Evolutionary conservation across 2,797 vertebrate species (phyloP), one percentile per base, ranked within the genome.

Genomic region (Forpus xanthops): DNA sequence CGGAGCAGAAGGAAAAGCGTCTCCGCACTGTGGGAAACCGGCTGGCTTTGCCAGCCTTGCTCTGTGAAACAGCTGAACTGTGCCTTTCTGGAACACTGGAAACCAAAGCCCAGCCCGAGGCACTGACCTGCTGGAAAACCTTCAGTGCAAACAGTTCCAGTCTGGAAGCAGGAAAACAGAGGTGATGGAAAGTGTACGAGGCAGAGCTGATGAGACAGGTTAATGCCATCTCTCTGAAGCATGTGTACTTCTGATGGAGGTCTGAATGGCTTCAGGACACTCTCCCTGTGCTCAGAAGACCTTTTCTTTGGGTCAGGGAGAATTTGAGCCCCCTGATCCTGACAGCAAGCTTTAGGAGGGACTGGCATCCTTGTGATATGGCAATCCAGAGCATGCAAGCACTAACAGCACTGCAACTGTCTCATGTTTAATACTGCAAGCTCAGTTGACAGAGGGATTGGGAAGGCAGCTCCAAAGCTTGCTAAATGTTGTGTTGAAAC

Each of bases 1-100:
- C 30, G 61, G 24, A 93, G 67, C 0, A 0, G 82, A 14, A 93
- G 89, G 95, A 91, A 92, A 94, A 95, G 71, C 15, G 6, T 87
- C 75, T 89, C 89, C 37, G 8, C 37, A 4, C 39, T 92, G 93
- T 87, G 93, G 94, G 87, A 92, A 96, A 85, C 49, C 11, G 83
- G 75, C 65, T 96, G 2, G 0, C 77, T 87, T 73, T 61, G 82
- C 89, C 93, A 92, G 20, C 13, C 53, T 33, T 28, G 67, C 60
- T 72, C 80, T 64, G 85, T 53, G 66, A 78, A 90, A 84, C 68
- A 84, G 41, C 56, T 68, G 41, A 88, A 81, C 58, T 61, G 49
- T 25, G 18, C 58, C 74, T 93, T 92, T 81, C n/a, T 37, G 23
- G 71, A 92, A 85, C 49, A 18, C 72, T 65, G 75, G 41, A 80